These are phyloP conservation scores for Gambusia affinis DNA, from an alignment of 2,113 vertebrate genomes.

Conservation along the genomic window DNA sequence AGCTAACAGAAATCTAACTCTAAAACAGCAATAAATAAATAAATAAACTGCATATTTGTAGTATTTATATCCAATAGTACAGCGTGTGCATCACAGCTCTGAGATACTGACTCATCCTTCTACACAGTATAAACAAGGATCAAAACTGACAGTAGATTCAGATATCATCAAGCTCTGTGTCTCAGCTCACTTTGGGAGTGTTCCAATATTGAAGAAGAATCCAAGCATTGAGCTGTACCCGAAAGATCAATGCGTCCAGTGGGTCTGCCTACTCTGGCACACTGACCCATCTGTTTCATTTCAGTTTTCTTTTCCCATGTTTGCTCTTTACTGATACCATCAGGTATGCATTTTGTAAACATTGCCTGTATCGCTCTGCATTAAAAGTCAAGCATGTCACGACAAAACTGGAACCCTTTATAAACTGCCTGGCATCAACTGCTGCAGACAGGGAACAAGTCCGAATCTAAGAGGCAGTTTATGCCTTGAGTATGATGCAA, in stretches of 20 bases:
- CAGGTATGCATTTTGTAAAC: slow-evolving; percentile 48
- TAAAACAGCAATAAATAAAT: not conserved
- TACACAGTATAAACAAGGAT: not conserved
- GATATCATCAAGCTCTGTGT: not conserved
- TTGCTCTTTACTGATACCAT: not conserved
- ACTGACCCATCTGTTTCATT: slow-evolving; percentile 41
- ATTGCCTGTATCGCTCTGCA: slow-evolving; percentile 43
- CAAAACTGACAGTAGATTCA: slow-evolving; percentile 1
- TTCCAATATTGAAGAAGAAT: slow-evolving; percentile 3
- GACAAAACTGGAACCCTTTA: slow-evolving; percentile 15
- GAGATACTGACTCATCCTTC: not conserved
- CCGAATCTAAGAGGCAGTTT: slow-evolving; percentile 29
- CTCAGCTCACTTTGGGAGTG: not conserved
- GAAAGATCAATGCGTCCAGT: slow-evolving; percentile 27
- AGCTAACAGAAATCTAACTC: not conserved
- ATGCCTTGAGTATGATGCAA: slow-evolving; percentile 4
- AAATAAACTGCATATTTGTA: not conserved
- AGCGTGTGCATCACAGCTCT: not conserved
- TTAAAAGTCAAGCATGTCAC: slow-evolving; percentile 1
- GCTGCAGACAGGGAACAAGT: slow-evolving; percentile 15
- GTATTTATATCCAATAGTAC: not conserved
- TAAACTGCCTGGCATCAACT: slow-evolving; percentile 21
- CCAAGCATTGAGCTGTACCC: not conserved
- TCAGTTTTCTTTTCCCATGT: not conserved
- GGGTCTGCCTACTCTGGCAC: slow-evolving; percentile 10